phyloP scores from a whole-genome alignment of 2,113 vertebrate species.

The Phasianus colchicus region DNA sequence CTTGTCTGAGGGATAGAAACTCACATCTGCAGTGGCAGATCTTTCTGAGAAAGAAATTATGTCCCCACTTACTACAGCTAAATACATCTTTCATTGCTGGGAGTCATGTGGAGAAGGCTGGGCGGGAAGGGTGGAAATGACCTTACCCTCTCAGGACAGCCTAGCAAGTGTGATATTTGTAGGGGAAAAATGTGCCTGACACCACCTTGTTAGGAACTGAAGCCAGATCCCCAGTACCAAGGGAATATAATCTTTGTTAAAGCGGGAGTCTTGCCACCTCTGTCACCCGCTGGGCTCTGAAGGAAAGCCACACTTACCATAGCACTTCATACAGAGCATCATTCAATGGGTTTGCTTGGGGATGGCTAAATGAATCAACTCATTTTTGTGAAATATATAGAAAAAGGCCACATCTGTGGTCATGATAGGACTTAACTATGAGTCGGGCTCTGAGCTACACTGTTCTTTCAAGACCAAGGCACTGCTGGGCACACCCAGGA shows the following conservation, averaged over 20 bases:
- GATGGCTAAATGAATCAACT: background rate
- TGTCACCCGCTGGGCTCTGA: background rate
- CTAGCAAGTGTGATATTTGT: background rate
- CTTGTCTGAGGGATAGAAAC: background rate
- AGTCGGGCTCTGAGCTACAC: background rate
- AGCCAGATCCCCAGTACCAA: background rate
- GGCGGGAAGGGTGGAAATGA: background rate
- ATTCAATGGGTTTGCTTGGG: background rate
- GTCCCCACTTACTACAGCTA: background rate
- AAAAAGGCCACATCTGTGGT: conserved; percentile 21
- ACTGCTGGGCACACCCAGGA: background rate
- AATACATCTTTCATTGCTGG: background rate
- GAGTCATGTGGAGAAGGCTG: background rate
- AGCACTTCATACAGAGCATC: background rate
- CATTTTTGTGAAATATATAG: background rate
- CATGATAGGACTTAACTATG: background rate
- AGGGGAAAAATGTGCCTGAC: background rate
- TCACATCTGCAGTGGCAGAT: background rate
- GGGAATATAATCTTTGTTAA: background rate
- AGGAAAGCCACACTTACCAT: conserved; percentile 10
- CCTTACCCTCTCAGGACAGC: background rate
- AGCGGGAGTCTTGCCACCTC: background rate
- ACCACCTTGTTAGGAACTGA: background rate
- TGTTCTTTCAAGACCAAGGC: background rate
- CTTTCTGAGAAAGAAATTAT: background rate